phyloP scores from a whole-genome alignment of 2,113 vertebrate genomes.

The Eleginops maclovinus region DNA sequence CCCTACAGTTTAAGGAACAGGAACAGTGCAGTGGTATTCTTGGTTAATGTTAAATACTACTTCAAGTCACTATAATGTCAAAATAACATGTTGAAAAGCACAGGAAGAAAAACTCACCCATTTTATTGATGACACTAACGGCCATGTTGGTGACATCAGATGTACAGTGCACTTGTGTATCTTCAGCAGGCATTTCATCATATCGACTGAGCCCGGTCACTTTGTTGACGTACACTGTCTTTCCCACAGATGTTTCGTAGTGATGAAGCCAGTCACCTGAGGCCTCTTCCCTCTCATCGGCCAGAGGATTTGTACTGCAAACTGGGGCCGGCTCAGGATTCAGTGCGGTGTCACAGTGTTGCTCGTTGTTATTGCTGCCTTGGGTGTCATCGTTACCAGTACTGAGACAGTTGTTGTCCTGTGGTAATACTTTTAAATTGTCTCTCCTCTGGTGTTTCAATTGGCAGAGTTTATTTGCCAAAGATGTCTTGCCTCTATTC shows the following conservation, averaged over 20 bases:
- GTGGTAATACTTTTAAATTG: conserved; percentile 4
- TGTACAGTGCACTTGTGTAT: conserved; percentile 82
- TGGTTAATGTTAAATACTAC: not conserved
- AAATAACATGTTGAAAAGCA: not conserved
- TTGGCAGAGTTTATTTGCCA: conserved; percentile 89
- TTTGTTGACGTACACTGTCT: conserved; percentile 90
- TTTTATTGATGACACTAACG: conserved; percentile 87
- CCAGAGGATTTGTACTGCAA: conserved; percentile 3
- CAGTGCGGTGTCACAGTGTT: not conserved
- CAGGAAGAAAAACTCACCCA: conserved; percentile 83
- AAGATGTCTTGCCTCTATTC: conserved; percentile 74
- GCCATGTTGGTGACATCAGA: conserved; percentile 92
- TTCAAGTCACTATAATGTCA: not conserved
- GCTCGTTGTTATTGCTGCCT: conserved; percentile 33
- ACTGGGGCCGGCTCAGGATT: not conserved
- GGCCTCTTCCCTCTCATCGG: conserved; percentile 9
- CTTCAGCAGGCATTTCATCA: conserved; percentile 74
- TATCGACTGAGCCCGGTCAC: conserved; percentile 93
- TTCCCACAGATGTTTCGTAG: conserved; percentile 87
- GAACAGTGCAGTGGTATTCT: conserved; percentile 1
- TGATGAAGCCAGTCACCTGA: conserved; percentile 86
- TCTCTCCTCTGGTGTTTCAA: conserved; percentile 80
- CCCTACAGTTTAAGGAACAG: conserved; percentile 82
- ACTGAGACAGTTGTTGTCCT: not conserved
- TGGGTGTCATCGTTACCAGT: not conserved